Evolutionary conservation across 2,113 vertebrate species (phyloP).

Genomic region (Pongo pygmaeus): DNA sequence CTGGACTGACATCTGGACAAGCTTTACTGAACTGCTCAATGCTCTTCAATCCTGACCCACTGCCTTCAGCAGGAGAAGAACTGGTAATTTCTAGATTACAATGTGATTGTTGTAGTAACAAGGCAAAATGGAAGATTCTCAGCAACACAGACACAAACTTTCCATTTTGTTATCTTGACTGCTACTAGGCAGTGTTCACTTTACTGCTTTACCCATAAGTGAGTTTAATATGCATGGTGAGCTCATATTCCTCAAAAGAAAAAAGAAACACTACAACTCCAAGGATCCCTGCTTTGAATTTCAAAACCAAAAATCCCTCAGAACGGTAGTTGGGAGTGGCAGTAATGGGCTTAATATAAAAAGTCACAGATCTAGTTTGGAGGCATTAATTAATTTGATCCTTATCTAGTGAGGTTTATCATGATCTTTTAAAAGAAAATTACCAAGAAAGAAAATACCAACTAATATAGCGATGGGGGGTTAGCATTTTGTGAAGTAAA

Average conservation of each 20-base stretch:
- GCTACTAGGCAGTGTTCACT: not conserved
- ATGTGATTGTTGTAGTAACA: not conserved
- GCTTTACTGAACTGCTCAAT: not conserved
- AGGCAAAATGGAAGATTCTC: not conserved
- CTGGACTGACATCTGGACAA: not conserved
- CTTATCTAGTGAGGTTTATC: conserved; percentile 32
- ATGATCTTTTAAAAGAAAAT: conserved; percentile 63
- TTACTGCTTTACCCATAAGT: not conserved
- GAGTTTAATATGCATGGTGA: not conserved
- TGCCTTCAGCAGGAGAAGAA: not conserved
- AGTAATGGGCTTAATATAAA: not conserved
- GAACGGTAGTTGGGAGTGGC: not conserved
- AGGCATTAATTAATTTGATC: conserved; percentile 51
- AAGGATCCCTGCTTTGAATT: conserved; percentile 62
- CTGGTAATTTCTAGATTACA: not conserved
- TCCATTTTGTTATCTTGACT: conserved; percentile 12
- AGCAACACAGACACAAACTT: not conserved
- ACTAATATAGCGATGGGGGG: not conserved
- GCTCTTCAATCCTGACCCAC: not conserved
- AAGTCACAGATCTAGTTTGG: conserved; percentile 49
- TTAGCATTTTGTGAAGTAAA: conserved; percentile 42
- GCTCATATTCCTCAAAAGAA: not conserved
- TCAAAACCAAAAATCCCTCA: conserved; percentile 68
- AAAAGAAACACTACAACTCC: not conserved
- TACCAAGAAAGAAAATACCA: conserved; percentile 48